These are phyloP conservation scores for Eriosoma lanigerum DNA, from an alignment of 1,140 invertebrate species.

Conservation along the genomic window DNA sequence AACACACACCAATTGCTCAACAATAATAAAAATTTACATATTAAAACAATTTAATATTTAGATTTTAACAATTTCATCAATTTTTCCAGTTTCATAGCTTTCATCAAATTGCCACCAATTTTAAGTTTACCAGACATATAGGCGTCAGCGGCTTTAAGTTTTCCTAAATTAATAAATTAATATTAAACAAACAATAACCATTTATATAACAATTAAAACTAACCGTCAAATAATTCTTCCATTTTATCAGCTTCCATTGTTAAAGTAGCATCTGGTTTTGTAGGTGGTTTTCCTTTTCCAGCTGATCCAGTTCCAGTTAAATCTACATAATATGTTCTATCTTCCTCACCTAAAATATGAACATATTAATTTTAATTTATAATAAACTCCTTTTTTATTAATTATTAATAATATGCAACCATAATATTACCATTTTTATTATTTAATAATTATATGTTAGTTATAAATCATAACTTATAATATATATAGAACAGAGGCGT, in stretches of 20 bases:
- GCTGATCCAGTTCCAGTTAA: conserved; percentile 77
- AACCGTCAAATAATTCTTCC: conserved; percentile 76
- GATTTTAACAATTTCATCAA: conserved; percentile 83
- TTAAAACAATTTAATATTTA: conserved; percentile 59
- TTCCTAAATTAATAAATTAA: conserved; percentile 63
- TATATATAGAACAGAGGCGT: no score
- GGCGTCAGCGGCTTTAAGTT: conserved; percentile 85
- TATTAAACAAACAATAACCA: not conserved
- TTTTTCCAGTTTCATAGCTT: conserved; percentile 96
- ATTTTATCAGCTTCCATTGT: conserved; percentile 80
- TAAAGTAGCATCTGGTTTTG: conserved; percentile 78
- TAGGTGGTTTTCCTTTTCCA: conserved; percentile 73
- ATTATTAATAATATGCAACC: no score
- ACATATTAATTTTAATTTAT: not conserved
- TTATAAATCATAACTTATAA: no score
- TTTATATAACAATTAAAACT: conserved; percentile 45
- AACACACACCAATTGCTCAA: not conserved
- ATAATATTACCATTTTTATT: no score
- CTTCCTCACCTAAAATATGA: conserved; percentile 60
- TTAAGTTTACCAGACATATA: conserved; percentile 97
- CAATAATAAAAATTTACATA: not conserved
- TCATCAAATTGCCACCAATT: conserved; percentile 87
- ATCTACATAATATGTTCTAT: conserved; percentile 84
- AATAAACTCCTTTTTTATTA: no score
- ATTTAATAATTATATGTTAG: no score